Conservation (phyloP, 2,888 invertebrate genomes). For the Uloborus plumipes region DNA sequence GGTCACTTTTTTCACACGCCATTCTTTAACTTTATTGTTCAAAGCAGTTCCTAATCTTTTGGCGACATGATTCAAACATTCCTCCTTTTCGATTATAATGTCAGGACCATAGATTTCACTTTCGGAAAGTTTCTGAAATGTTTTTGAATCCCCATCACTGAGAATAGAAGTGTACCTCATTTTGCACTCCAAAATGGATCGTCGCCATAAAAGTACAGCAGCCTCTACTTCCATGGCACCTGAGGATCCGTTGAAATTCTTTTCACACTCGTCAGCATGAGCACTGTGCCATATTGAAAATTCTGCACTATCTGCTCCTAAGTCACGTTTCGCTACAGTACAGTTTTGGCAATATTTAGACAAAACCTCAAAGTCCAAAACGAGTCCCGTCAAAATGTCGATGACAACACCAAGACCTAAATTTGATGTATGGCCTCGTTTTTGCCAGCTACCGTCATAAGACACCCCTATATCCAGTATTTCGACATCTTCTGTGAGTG, state of each 20-base stretch:
- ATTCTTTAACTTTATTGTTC: background rate
- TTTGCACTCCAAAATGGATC: background rate
- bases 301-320: background rate
- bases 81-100: background rate
- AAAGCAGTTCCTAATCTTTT: constrained; percentile 1
- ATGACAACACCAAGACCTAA: background rate
- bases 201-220: background rate
- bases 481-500: no score
- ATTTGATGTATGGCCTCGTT: background rate
- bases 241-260: background rate
- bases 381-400: background rate
- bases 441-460: background rate
- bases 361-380: background rate
- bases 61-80: constrained; percentile 5
- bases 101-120: background rate
- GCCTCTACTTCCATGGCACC: background rate
- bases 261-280: background rate
- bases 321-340: background rate
- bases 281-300: background rate
- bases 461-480: no score
- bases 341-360: background rate
- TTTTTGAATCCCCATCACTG: background rate
- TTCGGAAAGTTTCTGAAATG: background rate
- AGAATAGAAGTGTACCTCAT: background rate
- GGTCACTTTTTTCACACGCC: background rate